These are phyloP conservation scores for Sternotherus odoratus DNA, from an alignment of 2,797 vertebrate genomes.

Conservation along the genomic window DNA sequence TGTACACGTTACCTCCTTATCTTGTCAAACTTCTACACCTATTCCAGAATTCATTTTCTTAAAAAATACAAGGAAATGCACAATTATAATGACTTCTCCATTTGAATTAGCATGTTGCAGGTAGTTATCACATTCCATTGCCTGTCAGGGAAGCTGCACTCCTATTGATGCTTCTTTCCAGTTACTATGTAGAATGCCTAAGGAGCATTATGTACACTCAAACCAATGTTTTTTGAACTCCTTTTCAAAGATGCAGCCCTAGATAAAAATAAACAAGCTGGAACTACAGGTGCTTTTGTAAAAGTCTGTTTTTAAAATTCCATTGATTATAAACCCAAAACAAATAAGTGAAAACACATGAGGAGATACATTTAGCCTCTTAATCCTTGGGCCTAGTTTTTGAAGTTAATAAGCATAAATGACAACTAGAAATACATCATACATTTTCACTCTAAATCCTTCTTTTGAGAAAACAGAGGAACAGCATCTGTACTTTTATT, in stretches of 20 bases:
- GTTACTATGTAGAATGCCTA: neutral
- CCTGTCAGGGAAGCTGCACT: slow-evolving; percentile 23
- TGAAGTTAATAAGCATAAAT: neutral
- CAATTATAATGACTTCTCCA: slow-evolving; percentile 6
- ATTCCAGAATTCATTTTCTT: slow-evolving; percentile 56
- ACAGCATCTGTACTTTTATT: neutral
- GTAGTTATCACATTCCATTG: slow-evolving; percentile 23
- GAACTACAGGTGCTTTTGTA: neutral
- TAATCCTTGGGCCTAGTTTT: neutral
- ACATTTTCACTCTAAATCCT: neutral
- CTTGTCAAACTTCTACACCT: slow-evolving; percentile 53
- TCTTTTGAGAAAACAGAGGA: neutral
- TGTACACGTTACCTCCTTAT: neutral
- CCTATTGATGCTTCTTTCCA: slow-evolving; percentile 49
- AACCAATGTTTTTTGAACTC: neutral
- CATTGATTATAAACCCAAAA: neutral
- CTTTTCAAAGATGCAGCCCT: neutral
- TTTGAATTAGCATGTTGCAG: slow-evolving; percentile 56
- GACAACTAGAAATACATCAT: neutral
- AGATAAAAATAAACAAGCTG: neutral
- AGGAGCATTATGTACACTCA: slow-evolving; percentile 14
- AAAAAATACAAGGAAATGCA: slow-evolving; percentile 33
- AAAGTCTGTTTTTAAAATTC: neutral
- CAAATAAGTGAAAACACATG: neutral
- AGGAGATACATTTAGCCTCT: neutral